Percentiles rank a stretch among this genome's conserved stretches.
Conservation (phyloP, 1,140 invertebrate species). For the Nylanderia fulva region DNA sequence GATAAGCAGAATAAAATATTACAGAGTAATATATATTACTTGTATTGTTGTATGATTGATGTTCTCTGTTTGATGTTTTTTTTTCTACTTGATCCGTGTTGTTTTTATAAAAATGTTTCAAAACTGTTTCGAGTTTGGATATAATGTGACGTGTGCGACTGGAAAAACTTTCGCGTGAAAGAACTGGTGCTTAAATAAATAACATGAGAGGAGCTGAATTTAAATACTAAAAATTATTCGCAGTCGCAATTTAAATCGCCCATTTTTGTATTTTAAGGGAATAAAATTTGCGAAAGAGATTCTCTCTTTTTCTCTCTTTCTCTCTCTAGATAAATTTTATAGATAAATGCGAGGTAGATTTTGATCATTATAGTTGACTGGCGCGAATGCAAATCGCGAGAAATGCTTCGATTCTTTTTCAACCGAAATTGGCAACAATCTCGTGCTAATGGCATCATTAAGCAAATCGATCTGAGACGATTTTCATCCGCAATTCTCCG, state of each 20-base stretch:
- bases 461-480: constrained; percentile 27
- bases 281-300: constrained; percentile 1
- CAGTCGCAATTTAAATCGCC: neutral
- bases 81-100: neutral
- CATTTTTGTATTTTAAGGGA: neutral
- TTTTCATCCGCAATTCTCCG: constrained; percentile 8
- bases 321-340: constrained; percentile 12
- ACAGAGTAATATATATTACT: neutral
- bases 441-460: constrained; percentile 48
- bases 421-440: constrained; percentile 11
- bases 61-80: neutral
- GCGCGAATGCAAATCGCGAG: constrained; percentile 10
- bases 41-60: neutral
- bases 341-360: neutral
- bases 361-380: neutral
- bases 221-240: neutral
- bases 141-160: neutral
- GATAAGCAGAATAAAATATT: constrained; percentile 7
- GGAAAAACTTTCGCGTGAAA: neutral
- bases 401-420: constrained; percentile 18
- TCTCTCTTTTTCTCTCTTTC: too few relatives aligned
- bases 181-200: neutral
- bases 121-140: neutral
- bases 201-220: neutral
- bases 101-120: neutral